Base-by-base conservation (phyloP, 2,888 invertebrate species). In the Trachelus iudaicus region DNA sequence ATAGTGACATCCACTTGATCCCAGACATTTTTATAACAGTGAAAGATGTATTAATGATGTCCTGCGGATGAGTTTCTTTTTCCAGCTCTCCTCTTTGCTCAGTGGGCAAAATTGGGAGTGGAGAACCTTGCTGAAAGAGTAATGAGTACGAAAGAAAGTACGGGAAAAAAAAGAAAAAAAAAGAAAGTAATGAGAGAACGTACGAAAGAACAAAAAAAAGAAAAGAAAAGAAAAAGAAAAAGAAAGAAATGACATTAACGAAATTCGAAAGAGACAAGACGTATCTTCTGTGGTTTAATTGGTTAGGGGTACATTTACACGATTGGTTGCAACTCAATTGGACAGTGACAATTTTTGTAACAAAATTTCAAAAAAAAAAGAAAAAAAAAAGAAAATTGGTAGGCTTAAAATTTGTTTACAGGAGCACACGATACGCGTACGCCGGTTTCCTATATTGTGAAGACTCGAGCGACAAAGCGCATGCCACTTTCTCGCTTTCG, bases 41-140 rank as follows among this genome's bases (percentile, higher is more conserved):
- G 83, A 84, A 86, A 83, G 80, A 85, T 85, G 85, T 85, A 88
- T 87, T 89, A 87, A 90, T 87, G 85, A 88, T 86, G 85, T 88
- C 89, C 89, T 90, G 89, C 87, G 90, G 90, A 91, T 90, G 91
- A 90, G 90, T 91, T 92, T 92, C 92, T 94, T 94, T 93, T 95
- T 94, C 94, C 96, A 96, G 96, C 95, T 96, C 96, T 96, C 96
- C 96, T 96, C 96, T 96, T 96, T 96, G 96, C 96, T 95, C 94
- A 94, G 92, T 93, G 94, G 94, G 95, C 95, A 95, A 95, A 95
- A 94, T 95, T 94, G 95, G 93, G 93, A 93, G 91, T 91, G 91
- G 91, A 90, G 90, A 90, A 90, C 86, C 89, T 90, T 90, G 88
- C 88, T 87, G 89, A 89, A 86, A 82, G 80, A 79, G 77, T 80